A percentile compares a stretch with the other conserved stretches of the same genome.
Evolutionary conservation across 2,888 invertebrate genomes (phyloP).

Genomic region (Catonia carolina): DNA sequence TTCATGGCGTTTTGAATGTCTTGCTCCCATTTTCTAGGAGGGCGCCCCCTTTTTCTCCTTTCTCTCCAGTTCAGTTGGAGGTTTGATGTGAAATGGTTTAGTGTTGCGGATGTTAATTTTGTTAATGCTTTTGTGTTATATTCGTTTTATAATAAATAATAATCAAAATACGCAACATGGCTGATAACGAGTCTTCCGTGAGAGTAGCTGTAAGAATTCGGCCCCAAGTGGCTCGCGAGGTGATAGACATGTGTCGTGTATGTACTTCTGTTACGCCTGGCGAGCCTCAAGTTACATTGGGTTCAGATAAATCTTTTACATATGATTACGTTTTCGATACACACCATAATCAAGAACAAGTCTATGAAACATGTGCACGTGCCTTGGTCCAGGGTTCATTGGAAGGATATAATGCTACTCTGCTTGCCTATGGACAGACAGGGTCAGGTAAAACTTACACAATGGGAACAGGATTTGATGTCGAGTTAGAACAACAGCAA

Average conservation of each 20-base stretch:
- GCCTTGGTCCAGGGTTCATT: conserved; percentile 85
- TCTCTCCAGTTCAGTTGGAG: neutral
- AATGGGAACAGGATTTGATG: conserved; percentile 97
- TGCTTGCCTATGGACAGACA: conserved; percentile 96
- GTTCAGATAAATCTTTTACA: conserved; percentile 91
- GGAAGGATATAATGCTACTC: conserved; percentile 96
- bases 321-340: conserved; percentile 95
- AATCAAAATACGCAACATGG: conserved; percentile 42
- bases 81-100: too few species aligned
- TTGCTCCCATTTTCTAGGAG: too few species aligned
- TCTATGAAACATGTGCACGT: conserved; percentile 80
- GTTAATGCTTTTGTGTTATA: neutral
- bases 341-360: conserved; percentile 58
- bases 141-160: neutral
- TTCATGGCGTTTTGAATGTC: too few species aligned
- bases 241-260: conserved; percentile 89
- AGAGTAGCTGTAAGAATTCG: conserved; percentile 80
- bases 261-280: conserved; percentile 85
- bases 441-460: conserved; percentile 98
- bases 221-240: conserved; percentile 86
- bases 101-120: too few species aligned
- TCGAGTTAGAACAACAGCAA: conserved; percentile 47
- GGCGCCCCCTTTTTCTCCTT: too few species aligned
- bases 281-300: conserved; percentile 87
- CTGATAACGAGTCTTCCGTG: conserved; percentile 59